Base-by-base conservation (phyloP, 1,140 invertebrate genomes). In the Anastrepha ludens region DNA sequence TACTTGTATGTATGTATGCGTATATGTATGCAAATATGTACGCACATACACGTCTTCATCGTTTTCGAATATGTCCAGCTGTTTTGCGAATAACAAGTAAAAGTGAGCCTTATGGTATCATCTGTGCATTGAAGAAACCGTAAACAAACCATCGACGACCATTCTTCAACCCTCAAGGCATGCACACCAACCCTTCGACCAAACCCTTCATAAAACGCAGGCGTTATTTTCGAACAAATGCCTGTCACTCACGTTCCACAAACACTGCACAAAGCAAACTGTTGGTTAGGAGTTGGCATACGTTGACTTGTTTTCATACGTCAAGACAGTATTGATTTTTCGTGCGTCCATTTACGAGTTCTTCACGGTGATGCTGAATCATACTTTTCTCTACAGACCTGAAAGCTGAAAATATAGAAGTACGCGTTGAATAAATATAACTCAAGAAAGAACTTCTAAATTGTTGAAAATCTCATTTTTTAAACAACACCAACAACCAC, bases 251-350 rank as follows among this genome's bases (percentile, higher is more conserved):
- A 81, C 74, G 47, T 81, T 81, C 74, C 74, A 81, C 74, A 55
- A 81, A 81, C 44, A 81, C 74, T 55, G 47, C 47, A 29, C 47
- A 81, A 70, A 55, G 74, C 74, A 81, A 81, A 81, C 74, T 81
- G 44, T 81, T 55, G 74, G 74, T 81, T n/a, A 55, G 74, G 47
- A 81, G n/a, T 81, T 81, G 15, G 74, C 44, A 17, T 50, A 50
- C 17, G 50, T 81, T 81, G 44, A 81, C 47, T 55, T 81, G 74
- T 81, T 81, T 81, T 81, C 44, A 58, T 20, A 81, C 3, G 47
- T 81, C 74, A 81, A 81, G 44, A 55, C 20, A 47, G 44, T 86
- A 86, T 86, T 86, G 85, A 86, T 86, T 86, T 86, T 86, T 86
- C 85, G 62, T 62, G 59, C 29, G 62, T 44, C 74, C 44, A 81